A percentile compares a stretch with the other conserved stretches of the same genome.
These are phyloP conservation scores for Ricordea florida DNA, from an alignment of 92 coral and sea anemone species.

Conservation along the genomic window DNA sequence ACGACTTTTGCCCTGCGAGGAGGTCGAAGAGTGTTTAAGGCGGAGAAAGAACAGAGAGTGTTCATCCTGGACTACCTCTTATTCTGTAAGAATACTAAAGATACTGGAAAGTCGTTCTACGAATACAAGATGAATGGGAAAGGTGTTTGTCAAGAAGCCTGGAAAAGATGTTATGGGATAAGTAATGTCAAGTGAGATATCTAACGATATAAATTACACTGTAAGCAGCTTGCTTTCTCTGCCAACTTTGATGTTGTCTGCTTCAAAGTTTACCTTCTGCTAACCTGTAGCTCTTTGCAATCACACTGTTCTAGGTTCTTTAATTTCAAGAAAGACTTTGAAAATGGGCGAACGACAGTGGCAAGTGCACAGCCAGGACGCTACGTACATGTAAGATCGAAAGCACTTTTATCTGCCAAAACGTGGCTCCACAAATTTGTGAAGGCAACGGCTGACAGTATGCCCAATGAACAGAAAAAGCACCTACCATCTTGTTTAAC, in stretches of 20 bases:
- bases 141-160: slow-evolving; percentile 37
- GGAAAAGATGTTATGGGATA: slow-evolving; percentile 34
- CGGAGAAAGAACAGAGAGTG: slow-evolving; percentile 32
- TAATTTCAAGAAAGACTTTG: slow-evolving; percentile 22
- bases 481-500: slow-evolving; percentile 42
- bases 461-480: slow-evolving; percentile 33
- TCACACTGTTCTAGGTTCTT: slow-evolving; percentile 45
- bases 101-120: background rate
- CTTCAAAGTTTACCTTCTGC: too few relatives aligned
- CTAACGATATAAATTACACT: background rate
- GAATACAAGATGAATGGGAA: slow-evolving; percentile 27
- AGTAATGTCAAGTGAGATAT: slow-evolving; percentile 36
- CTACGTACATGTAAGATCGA: background rate
- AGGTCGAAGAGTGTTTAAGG: too few relatives aligned
- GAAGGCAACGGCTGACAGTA: slow-evolving; percentile 35
- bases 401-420: background rate
- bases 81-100: background rate
- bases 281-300: too few relatives aligned
- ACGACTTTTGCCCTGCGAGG: too few relatives aligned
- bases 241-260: too few relatives aligned
- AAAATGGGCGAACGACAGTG: slow-evolving; percentile 8
- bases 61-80: slow-evolving; percentile 22
- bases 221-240: background rate
- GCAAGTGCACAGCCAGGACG: slow-evolving; percentile 1
- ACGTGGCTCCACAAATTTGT: slow-evolving; percentile 42